Percentiles rank a stretch among this genome's conserved stretches.
phyloP scores from a whole-genome alignment of 2,888 invertebrate genomes.

The Tetheella fluctuosa region DNA sequence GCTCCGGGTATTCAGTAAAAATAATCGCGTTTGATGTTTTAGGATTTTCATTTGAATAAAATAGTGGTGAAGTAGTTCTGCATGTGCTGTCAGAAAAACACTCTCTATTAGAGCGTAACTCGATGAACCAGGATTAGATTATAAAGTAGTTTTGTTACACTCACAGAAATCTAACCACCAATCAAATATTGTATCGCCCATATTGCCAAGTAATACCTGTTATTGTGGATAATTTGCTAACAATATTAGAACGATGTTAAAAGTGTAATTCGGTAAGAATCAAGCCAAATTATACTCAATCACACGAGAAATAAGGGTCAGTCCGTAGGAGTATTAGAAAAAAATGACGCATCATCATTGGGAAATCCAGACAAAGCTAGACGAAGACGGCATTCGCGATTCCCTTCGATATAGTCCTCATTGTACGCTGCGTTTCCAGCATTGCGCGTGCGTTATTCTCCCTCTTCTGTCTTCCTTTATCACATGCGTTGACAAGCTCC shows the following conservation, averaged over 20 bases:
- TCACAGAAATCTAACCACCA: neutral
- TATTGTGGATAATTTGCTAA: constrained; percentile 1
- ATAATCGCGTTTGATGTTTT: neutral
- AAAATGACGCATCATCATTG: constrained; percentile 79
- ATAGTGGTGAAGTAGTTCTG: neutral
- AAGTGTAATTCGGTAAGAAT: neutral
- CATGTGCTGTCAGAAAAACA: neutral
- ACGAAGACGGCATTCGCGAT: constrained; percentile 76
- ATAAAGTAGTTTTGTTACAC: neutral
- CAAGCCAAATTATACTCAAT: constrained; percentile 30
- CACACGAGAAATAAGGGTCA: constrained; percentile 33
- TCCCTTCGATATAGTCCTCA: constrained; percentile 71
- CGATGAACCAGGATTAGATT: neutral
- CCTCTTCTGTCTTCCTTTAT: constrained; percentile 56
- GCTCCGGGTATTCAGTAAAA: neutral
- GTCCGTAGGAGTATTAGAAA: constrained; percentile 31
- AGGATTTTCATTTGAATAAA: neutral
- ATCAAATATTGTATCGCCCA: neutral
- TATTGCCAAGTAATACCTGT: neutral
- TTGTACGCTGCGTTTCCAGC: constrained; percentile 71
- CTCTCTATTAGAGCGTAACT: neutral
- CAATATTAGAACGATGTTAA: neutral
- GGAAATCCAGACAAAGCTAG: constrained; percentile 80
- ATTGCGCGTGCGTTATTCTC: constrained; percentile 78
- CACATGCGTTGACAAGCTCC: constrained; percentile 32